These are phyloP conservation scores for Listrodromus nycthemerus DNA, from an alignment of 2,888 invertebrate species.

Conservation along the genomic window DNA sequence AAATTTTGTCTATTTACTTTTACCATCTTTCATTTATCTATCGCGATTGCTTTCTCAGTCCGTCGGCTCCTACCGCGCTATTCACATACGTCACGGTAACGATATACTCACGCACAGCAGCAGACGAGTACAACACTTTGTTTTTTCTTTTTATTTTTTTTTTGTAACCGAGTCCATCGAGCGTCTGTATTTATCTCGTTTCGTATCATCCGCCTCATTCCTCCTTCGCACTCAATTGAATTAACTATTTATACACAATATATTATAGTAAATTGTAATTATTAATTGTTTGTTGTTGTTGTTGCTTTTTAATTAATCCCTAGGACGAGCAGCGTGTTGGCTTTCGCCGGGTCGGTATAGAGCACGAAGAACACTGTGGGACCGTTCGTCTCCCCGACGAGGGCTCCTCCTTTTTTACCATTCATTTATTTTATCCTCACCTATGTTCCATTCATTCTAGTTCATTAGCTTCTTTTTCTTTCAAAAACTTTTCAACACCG, in stretches of 20 bases:
- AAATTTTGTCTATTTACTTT: slow-evolving; percentile 19
- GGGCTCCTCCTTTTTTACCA: slow-evolving; percentile 49
- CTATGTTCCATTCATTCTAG: slow-evolving; percentile 9
- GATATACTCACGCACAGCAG: slow-evolving; percentile 37
- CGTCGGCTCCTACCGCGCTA: slow-evolving; percentile 60
- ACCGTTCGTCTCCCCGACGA: slow-evolving; percentile 62
- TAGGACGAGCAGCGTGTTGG: slow-evolving; percentile 65
- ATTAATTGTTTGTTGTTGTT: slow-evolving; percentile 74
- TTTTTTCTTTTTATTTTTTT: background rate
- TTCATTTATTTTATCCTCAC: slow-evolving; percentile 18
- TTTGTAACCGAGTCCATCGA: slow-evolving; percentile 58
- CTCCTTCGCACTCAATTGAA: slow-evolving; percentile 79
- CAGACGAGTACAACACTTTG: slow-evolving; percentile 42
- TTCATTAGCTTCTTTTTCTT: slow-evolving; percentile 13
- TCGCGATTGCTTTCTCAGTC: slow-evolving; percentile 58
- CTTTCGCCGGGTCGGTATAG: slow-evolving; percentile 59
- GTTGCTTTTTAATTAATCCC: slow-evolving; percentile 62
- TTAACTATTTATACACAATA: slow-evolving; percentile 85
- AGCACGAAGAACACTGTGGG: slow-evolving; percentile 49
- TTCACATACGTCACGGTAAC: slow-evolving; percentile 38
- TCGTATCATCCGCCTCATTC: slow-evolving; percentile 68
- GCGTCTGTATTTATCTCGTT: slow-evolving; percentile 59
- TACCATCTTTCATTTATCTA: slow-evolving; percentile 3
- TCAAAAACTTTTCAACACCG: slow-evolving; percentile 33
- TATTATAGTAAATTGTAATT: slow-evolving; percentile 84